Percentiles rank a stretch among this genome's conserved stretches.
These are phyloP conservation scores for Tetragnatha montana DNA, from an alignment of 2,888 invertebrate species.

Conservation along the genomic window DNA sequence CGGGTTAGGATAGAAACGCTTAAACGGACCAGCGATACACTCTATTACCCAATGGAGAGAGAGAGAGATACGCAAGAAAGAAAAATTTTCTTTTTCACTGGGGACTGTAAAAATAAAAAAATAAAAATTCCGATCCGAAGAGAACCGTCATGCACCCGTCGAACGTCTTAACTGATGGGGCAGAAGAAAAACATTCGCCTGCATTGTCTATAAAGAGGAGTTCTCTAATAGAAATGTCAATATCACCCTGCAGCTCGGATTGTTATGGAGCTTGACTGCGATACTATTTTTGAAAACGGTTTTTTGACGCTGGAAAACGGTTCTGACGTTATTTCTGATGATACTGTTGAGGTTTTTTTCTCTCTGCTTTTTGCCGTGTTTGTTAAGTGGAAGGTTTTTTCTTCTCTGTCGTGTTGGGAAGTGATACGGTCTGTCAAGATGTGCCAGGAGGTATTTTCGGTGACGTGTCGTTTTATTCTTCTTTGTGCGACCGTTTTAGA, in stretches of 20 bases:
- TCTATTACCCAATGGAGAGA: background rate
- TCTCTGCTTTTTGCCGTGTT: background rate
- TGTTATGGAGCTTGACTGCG: slow-evolving; percentile 17
- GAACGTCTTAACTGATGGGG: slow-evolving; percentile 46
- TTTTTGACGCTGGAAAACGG: slow-evolving; percentile 1
- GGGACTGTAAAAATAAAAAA: background rate
- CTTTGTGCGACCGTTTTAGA: too few species aligned
- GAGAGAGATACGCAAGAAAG: background rate
- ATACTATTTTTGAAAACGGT: slow-evolving; percentile 40
- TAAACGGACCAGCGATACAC: slow-evolving; percentile 19
- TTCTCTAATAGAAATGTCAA: slow-evolving; percentile 64
- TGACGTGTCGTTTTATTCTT: background rate
- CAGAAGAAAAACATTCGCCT: background rate
- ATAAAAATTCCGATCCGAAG: background rate
- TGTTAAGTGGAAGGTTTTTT: slow-evolving; percentile 16
- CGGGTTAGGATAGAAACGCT: too few species aligned
- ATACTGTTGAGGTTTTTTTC: background rate
- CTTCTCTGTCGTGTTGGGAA: slow-evolving; percentile 5
- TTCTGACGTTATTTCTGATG: slow-evolving; percentile 32
- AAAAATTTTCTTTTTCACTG: too few species aligned
- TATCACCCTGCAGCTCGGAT: slow-evolving; percentile 42
- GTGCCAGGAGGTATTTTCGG: slow-evolving; percentile 22
- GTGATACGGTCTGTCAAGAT: background rate
- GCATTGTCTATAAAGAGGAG: slow-evolving; percentile 28
- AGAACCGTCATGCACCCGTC: background rate